These are phyloP conservation scores for Ameiurus melas DNA, from an alignment of 2,113 vertebrate genomes.

Conservation along the genomic window DNA sequence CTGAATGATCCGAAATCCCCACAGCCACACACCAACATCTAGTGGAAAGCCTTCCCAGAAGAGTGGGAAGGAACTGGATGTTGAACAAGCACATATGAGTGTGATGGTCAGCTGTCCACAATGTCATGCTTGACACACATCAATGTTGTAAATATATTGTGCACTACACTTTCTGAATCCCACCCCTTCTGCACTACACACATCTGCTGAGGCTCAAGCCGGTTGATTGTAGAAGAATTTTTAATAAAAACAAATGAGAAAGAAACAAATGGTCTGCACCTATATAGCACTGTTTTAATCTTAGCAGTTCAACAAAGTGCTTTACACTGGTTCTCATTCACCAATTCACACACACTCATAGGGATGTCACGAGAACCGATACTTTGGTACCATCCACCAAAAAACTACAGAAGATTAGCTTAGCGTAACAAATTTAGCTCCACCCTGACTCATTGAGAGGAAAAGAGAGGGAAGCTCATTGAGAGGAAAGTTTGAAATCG, in stretches of 20 bases:
- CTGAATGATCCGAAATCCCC: neutral
- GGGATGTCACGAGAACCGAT: too few species aligned
- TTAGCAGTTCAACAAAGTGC: too few species aligned
- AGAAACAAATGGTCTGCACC: neutral
- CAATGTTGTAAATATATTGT: neutral
- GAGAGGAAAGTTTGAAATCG: too few species aligned
- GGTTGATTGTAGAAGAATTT: neutral
- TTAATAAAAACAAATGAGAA: neutral
- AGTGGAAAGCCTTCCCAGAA: neutral
- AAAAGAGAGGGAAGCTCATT: too few species aligned
- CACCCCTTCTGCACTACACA: neutral
- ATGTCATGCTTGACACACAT: neutral
- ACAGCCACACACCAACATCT: neutral
- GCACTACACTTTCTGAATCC: neutral
- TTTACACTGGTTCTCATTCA: too few species aligned
- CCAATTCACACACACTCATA: too few species aligned
- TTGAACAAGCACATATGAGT: neutral
- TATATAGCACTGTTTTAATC: too few species aligned
- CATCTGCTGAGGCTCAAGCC: neutral
- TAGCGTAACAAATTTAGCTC: too few species aligned
- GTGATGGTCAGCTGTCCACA: neutral
- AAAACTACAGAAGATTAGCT: too few species aligned
- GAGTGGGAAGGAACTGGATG: neutral
- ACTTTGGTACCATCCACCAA: too few species aligned
- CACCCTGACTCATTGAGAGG: too few species aligned